Evolutionary conservation across 2,888 invertebrate genomes (phyloP), one percentile per base, ranked within the genome.

Genomic region (Stenichneumon culpator): DNA sequence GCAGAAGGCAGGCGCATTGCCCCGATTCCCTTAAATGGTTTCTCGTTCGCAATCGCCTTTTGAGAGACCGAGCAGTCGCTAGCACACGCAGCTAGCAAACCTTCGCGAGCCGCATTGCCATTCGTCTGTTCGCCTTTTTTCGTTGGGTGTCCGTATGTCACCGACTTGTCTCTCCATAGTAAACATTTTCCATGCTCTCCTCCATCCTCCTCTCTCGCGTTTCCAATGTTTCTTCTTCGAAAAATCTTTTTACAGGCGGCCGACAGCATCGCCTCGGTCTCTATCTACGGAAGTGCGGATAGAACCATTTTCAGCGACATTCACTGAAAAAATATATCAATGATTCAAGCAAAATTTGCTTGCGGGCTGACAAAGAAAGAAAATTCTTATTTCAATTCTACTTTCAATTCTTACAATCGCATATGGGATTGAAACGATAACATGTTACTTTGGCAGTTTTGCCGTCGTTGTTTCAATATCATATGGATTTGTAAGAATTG

Each of bases 1-100:
- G 84, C 75, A 85, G 85, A 80, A 83, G 81, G 84, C 83, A 83
- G 79, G 84, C 86, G 88, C 91, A 88, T 89, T 92, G 91, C 89
- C 89, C 90, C 90, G 92, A 91, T 91, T 91, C 88, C 92, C 92
- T 91, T 92, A 92, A 91, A 92, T 91, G 92, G 92, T 83, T 87
- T 89, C 90, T 82, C 80, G 87, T 90, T 91, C 88, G 90, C 88
- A 89, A 83, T 92, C 89, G 91, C 92, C 92, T 92, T 92, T 92
- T 91, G 84, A 87, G 65, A 54, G 60, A 80, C 78, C 77, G 67
- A 16, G 52, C 77, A 50, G 44, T 60, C 19, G 60, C 19, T 44
- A 68, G 11, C 57, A 19, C 79, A 69, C 74, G 57, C 52, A 67
- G 78, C 69, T 68, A 70, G 74, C 70, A 32, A 72, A 54, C 65